Evolutionary conservation across 2,888 invertebrate species (phyloP).

Genomic region (Holacanthella duospinosa): DNA sequence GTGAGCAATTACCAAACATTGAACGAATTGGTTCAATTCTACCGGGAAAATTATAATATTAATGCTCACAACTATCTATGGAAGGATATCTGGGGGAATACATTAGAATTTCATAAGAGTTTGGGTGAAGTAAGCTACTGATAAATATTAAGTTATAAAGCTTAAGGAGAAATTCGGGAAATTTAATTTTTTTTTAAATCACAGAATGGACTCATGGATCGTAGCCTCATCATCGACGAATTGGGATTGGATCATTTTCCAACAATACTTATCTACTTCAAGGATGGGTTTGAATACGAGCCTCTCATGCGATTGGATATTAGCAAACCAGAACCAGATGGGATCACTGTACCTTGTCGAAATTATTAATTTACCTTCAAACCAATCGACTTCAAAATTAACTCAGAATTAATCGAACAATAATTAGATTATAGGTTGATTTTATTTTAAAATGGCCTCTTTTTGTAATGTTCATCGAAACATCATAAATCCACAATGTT

Average conservation of each 20-base stretch:
- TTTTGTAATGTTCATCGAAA: no score
- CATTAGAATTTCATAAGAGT: conserved; percentile 6
- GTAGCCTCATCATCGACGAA: conserved; percentile 15
- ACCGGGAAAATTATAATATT: conserved; percentile 9
- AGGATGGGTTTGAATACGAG: conserved; percentile 20
- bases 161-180: no score
- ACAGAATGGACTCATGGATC: conserved; percentile 16
- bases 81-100: conserved; percentile 16
- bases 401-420: no score
- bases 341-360: conserved; percentile 8
- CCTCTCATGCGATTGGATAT: conserved; percentile 16
- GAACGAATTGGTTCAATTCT: background rate
- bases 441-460: no score
- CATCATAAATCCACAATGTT: no score
- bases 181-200: background rate
- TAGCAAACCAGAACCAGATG: conserved; percentile 8
- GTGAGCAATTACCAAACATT: conserved; percentile 4
- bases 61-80: conserved; percentile 17
- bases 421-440: no score
- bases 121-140: conserved; percentile 6
- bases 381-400: no score
- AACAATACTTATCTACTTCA: conserved; percentile 13
- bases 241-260: conserved; percentile 16
- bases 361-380: conserved; percentile 12
- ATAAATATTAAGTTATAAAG: no score